phyloP scores from a whole-genome alignment of 35 echinoderm and acorn worm genomes.

The Ophiothrix spiculata region DNA sequence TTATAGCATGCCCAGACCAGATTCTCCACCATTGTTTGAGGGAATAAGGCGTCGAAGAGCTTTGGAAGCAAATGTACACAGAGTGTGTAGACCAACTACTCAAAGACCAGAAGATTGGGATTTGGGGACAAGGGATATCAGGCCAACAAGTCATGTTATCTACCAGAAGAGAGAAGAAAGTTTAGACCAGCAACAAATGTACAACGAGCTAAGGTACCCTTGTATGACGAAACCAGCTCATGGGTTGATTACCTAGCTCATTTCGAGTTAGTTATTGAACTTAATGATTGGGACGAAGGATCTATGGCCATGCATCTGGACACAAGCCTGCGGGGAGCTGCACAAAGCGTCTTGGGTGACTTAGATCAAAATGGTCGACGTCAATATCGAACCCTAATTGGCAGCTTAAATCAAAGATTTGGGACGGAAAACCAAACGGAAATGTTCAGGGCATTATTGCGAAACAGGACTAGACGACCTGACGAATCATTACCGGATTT shows the following conservation, averaged over 20 bases:
- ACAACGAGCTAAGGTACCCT: neutral
- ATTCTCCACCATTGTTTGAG: too few species aligned
- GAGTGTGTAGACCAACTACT: too few species aligned
- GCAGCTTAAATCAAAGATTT: conserved; percentile 20
- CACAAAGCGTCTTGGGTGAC: conserved; percentile 27
- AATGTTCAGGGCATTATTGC: conserved; percentile 9
- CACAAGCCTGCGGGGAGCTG: conserved; percentile 37
- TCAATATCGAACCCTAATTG: neutral
- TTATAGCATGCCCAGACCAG: too few species aligned
- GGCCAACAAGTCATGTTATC: too few species aligned
- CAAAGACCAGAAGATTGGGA: too few species aligned
- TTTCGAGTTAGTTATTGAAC: conserved; percentile 31
- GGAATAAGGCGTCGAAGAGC: too few species aligned
- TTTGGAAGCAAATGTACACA: too few species aligned
- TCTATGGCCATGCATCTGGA: conserved; percentile 24
- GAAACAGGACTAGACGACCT: conserved; percentile 7
- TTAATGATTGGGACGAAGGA: conserved; percentile 43
- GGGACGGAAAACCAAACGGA: conserved; percentile 23
- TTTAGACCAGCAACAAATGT: too few species aligned
- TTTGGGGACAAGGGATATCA: too few species aligned
- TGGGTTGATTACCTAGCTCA: conserved; percentile 33
- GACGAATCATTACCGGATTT: conserved; percentile 37
- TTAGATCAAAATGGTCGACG: conserved; percentile 8
- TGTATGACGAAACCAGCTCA: conserved; percentile 35
- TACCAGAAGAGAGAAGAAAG: too few species aligned